A percentile compares a stretch with the other conserved stretches of the same genome.
These are phyloP conservation scores for Oncopeltus fasciatus DNA, from an alignment of 1,140 invertebrate genomes.

Conservation along the genomic window DNA sequence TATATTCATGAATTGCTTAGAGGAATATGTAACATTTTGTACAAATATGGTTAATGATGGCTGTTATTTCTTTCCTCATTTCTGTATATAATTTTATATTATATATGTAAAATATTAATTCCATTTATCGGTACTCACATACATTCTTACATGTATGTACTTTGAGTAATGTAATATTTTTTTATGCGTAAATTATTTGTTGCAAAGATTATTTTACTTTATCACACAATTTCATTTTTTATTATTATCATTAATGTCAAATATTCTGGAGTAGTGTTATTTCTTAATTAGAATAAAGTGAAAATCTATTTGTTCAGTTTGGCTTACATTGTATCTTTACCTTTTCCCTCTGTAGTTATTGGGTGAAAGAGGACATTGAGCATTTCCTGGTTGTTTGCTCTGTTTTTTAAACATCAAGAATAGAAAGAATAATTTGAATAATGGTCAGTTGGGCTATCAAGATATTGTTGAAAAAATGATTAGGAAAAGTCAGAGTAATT, in stretches of 20 bases:
- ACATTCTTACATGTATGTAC: not conserved
- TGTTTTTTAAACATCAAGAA: too few species aligned
- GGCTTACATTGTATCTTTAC: too few species aligned
- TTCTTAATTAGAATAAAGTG: conserved; percentile 7
- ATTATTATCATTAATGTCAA: not conserved
- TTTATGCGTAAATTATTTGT: not conserved
- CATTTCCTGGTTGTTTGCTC: too few species aligned
- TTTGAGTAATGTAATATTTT: conserved; percentile 8
- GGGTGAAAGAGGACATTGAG: too few species aligned
- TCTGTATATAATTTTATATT: not conserved
- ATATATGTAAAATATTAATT: too few species aligned
- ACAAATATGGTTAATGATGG: conserved; percentile 9
- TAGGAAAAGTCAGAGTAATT: too few species aligned
- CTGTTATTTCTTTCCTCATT: conserved; percentile 5
- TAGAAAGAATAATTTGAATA: too few species aligned
- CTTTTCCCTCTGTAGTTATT: too few species aligned
- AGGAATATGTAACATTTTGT: conserved; percentile 9
- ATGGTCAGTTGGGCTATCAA: too few species aligned
- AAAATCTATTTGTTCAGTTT: conserved; percentile 1
- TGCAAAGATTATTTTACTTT: not conserved
- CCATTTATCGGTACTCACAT: too few species aligned
- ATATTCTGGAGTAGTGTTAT: conserved; percentile 4
- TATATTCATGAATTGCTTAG: conserved; percentile 5
- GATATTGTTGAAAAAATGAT: too few species aligned
- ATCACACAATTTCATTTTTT: not conserved